Evolutionary conservation across 2,797 vertebrate species (phyloP), one percentile per base, ranked within the genome.

Genomic region (Acropternis orthonyx): DNA sequence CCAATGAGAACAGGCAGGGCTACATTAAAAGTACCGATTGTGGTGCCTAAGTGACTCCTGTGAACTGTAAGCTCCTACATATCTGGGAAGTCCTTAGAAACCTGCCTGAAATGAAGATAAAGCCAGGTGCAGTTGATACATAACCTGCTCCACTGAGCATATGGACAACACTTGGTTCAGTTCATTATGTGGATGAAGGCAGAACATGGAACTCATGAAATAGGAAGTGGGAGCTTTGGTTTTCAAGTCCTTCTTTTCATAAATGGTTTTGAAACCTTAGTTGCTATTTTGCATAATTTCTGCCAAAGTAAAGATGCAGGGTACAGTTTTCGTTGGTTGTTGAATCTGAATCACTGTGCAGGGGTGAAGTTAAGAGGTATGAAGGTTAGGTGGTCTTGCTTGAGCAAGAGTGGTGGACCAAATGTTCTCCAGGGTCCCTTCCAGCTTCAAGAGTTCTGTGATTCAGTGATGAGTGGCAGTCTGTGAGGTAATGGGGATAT

Each of bases 101-200:
- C 13, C 49, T 65, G 32, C 13, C 55, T 0, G 0, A 88, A 73
- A 59, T 41, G 12, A 80, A 54, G 27, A 71, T 21, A 73, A 88
- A 89, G 3, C 2, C 20, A 41, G 7, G 2, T 52, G 59, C 13
- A 80, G 20, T 0, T 69, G 5, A 28, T 46, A 36, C 28, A 26
- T 41, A 18, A 37, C 8, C 21, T 61, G 34, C 23, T 77, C 21
- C 44, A 34, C 23, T 17, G 11, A 83, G 26, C 8, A 8, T 32
- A 32, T 13, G 18, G 37, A 48, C 51, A 62, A 28, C 22, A 24
- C 4, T 72, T 14, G 8, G 17, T 56, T 84, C 20, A 12, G n/a
- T 75, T 89, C 0, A 0, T 28, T 20, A 10, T 32, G 18, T 62
- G 52, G 27, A 67, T 0, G 0, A 26, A 62, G 14, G 28, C 21